Conservation (phyloP, 2,797 vertebrate genomes). For the Chloroceryle amazona region DNA sequence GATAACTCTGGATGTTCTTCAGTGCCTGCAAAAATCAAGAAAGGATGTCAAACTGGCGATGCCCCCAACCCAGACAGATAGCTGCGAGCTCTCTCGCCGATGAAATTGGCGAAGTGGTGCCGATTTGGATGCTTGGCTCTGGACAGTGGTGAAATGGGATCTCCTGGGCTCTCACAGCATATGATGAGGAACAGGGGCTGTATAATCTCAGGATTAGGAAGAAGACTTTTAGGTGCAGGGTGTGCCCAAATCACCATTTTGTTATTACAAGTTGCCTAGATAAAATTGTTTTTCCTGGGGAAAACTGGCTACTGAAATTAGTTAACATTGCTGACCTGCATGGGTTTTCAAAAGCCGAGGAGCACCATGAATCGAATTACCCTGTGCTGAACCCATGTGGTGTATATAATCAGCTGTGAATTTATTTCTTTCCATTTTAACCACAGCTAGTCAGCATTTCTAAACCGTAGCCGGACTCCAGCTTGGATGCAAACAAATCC, state of each 20-base stretch:
- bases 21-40: not conserved
- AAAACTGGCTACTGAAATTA: not conserved
- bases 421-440: constrained; percentile 34
- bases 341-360: not conserved
- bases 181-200: not conserved
- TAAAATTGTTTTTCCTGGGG: not conserved
- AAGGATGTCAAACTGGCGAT: not conserved
- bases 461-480: not conserved
- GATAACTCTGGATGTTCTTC: not conserved
- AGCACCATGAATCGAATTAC: constrained; percentile 40
- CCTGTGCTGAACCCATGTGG: not conserved
- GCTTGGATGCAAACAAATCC: not conserved
- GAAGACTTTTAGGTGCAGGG: not conserved
- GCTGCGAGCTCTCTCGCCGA: not conserved
- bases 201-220: not conserved
- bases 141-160: not conserved
- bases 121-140: not conserved
- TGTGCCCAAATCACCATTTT: not conserved
- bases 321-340: not conserved
- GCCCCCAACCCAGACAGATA: not conserved
- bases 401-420: constrained; percentile 6
- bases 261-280: not conserved
- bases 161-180: not conserved
- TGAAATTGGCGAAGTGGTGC: not conserved
- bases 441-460: constrained; percentile 16